Conservation (phyloP, 2,113 vertebrate species). For the Cyprinodon variegatus region DNA sequence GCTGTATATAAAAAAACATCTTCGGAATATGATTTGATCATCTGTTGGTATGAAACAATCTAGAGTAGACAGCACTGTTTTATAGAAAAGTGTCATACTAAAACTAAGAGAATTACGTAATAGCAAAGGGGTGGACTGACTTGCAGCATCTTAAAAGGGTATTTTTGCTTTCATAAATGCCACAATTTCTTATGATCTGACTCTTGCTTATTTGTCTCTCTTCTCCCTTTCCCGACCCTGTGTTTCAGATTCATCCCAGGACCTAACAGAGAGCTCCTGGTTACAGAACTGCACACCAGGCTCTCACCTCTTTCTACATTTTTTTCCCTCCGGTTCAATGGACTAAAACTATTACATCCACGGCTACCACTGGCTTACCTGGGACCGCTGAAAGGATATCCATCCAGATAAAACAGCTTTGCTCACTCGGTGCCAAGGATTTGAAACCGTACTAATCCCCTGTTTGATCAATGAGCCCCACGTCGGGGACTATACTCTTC, state of each 20-base stretch:
- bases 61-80: neutral
- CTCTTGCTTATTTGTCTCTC: constrained; percentile 64
- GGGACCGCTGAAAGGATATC: constrained; percentile 76
- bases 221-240: constrained; percentile 53
- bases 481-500: constrained; percentile 68
- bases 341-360: constrained; percentile 85
- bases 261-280: constrained; percentile 86
- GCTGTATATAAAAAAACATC: neutral
- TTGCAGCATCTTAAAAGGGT: constrained; percentile 57
- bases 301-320: constrained; percentile 63
- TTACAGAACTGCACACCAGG: constrained; percentile 69
- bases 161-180: constrained; percentile 45
- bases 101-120: neutral
- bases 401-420: constrained; percentile 74
- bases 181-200: constrained; percentile 61
- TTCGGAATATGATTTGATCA: neutral
- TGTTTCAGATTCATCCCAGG: constrained; percentile 96
- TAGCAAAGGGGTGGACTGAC: neutral
- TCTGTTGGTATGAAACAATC: neutral
- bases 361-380: constrained; percentile 91
- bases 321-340: constrained; percentile 75
- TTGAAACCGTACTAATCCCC: constrained; percentile 75
- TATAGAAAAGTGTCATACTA: neutral
- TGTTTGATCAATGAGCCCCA: constrained; percentile 77
- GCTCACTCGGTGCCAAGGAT: constrained; percentile 77